Evolutionary conservation across 2,888 invertebrate genomes (phyloP).

Genomic region (Drosophila limbata): DNA sequence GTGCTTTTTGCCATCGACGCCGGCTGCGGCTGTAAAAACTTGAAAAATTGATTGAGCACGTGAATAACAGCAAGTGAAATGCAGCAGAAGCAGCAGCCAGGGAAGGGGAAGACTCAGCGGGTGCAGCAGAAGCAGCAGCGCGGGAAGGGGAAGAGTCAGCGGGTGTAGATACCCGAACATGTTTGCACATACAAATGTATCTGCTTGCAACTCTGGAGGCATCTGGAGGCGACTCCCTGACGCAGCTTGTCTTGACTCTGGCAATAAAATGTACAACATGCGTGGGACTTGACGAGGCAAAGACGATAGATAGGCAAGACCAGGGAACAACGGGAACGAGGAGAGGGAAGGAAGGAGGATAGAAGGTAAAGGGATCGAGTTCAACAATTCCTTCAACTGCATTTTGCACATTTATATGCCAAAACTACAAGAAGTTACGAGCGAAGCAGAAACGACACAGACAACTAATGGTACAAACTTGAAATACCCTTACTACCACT

Average conservation of each 20-base stretch:
- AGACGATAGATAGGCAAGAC: neutral
- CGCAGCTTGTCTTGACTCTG: constrained; percentile 37
- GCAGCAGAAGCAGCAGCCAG: constrained; percentile 23
- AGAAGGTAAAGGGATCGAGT: neutral
- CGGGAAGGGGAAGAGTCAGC: neutral
- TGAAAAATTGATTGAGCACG: constrained; percentile 80
- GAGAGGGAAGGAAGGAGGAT: neutral
- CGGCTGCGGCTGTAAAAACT: constrained; percentile 64
- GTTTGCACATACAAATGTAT: constrained; percentile 73
- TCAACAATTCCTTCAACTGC: constrained; percentile 47
- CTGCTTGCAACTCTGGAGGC: constrained; percentile 54
- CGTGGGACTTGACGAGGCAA: constrained; percentile 38
- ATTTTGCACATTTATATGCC: constrained; percentile 77
- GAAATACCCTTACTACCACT: neutral
- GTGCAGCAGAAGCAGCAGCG: constrained; percentile 25
- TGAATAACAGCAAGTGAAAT: constrained; percentile 76
- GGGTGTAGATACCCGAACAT: constrained; percentile 62
- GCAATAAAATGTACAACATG: constrained; percentile 80
- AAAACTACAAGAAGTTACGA: constrained; percentile 29
- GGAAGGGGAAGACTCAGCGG: neutral
- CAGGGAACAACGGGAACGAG: too few species aligned
- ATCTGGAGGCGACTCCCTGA: constrained; percentile 22
- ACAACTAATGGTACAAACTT: neutral
- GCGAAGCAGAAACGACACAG: neutral
- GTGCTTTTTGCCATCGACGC: constrained; percentile 26